phyloP scores from a whole-genome alignment of 2,797 vertebrate genomes.

The Eulemur coronatus region DNA sequence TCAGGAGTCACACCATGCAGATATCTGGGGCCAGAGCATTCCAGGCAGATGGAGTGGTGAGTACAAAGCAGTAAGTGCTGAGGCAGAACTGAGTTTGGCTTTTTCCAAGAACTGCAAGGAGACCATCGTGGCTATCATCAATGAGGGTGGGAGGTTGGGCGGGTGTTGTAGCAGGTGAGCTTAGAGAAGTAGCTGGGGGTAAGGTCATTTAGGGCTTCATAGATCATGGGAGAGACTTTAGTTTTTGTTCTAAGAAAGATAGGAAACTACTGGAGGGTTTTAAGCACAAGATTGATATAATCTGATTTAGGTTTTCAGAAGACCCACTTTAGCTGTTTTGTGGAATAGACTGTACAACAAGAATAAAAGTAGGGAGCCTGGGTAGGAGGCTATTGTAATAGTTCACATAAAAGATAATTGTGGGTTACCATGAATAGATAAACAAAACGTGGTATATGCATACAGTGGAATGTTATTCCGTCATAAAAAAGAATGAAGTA shows the following conservation, averaged over 20 bases:
- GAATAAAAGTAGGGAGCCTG: background rate
- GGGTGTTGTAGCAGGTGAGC: background rate
- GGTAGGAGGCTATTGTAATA: background rate
- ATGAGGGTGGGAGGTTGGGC: background rate
- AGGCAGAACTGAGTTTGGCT: background rate
- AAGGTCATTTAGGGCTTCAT: background rate
- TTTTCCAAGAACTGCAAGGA: background rate
- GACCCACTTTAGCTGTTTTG: background rate
- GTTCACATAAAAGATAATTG: background rate
- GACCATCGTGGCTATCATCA: background rate
- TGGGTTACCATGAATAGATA: background rate
- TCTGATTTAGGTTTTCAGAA: conserved; percentile 22
- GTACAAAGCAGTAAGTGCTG: background rate
- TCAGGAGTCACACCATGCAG: background rate
- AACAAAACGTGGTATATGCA: background rate
- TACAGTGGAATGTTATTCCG: background rate
- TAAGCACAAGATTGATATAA: background rate
- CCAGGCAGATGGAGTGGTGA: background rate
- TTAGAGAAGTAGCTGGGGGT: background rate
- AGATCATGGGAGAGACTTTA: background rate
- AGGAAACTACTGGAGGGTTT: background rate
- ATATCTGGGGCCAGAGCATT: background rate
- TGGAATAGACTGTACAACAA: background rate
- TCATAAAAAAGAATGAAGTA: background rate
- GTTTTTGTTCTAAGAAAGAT: background rate